Evolutionary conservation across 1,140 invertebrate genomes (phyloP).

Genomic region (Leguminivora glycinivorella): DNA sequence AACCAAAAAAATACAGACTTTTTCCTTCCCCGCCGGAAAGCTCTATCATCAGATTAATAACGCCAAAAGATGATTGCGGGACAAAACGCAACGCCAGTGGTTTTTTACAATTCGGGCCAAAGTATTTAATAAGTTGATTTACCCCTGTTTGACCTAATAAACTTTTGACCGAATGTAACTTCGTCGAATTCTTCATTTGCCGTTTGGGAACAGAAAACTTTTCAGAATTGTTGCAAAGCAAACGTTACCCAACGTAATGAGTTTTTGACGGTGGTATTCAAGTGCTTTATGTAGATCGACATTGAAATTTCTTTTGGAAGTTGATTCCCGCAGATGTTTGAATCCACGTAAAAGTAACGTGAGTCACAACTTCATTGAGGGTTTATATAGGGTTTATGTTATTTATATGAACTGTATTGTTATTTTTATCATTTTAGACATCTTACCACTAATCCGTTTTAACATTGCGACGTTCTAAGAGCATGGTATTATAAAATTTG

Average conservation of each 20-base stretch:
- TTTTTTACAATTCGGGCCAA: background rate
- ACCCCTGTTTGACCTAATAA: background rate
- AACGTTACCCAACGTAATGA: background rate
- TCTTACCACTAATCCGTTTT: too few relatives aligned
- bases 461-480: too few relatives aligned
- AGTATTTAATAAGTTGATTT: background rate
- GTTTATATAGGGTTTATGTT: too few relatives aligned
- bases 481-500: too few relatives aligned
- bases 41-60: constrained; percentile 1
- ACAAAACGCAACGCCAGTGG: background rate
- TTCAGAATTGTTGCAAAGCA: background rate
- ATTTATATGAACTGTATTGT: too few relatives aligned
- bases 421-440: too few relatives aligned
- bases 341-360: too few relatives aligned
- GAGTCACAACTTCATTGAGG: too few relatives aligned
- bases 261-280: background rate
- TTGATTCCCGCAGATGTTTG: too few relatives aligned
- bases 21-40: background rate
- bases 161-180: background rate
- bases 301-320: too few relatives aligned
- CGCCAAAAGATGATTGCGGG: background rate
- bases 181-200: background rate
- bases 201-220: background rate
- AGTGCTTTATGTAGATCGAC: background rate
- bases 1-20: too few relatives aligned